Base-by-base conservation (phyloP, 2,888 invertebrate species). In the Omphaloscelis lunosa region DNA sequence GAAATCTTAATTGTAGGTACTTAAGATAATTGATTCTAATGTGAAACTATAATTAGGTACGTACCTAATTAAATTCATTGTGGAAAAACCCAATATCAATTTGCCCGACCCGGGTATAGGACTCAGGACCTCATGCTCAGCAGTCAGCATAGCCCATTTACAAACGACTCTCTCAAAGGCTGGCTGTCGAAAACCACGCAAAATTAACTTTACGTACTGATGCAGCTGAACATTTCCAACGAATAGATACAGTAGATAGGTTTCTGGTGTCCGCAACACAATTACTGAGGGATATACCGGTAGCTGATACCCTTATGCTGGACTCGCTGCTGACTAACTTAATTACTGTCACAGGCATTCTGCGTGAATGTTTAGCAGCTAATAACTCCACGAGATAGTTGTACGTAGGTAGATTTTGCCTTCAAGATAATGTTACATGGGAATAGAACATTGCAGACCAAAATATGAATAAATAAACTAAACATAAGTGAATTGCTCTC, bases 281-380 rank as follows among this genome's bases (percentile, higher is more conserved):
- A 48, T 59, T 59, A 74, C 48, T 39, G 59, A 27, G 17, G 59
- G 39, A 48, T 11, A 4, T 53, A 17, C 39, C 74, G 59, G 48
- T 74, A n/a, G 6, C 12, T 53, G 41, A 56, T 45, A n/a, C n/a
- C 2, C 69, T 45, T n/a, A 45, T 34, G n/a, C 34, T 58, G 73
- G 34, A 58, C 45, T 48, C 20, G 58, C 20, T 58, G 27, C 27
- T 9, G 15, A 34, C 45, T 68, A 68, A 68, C 58, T 34, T 45
- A 75, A 75, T 75, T 20, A n/a, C 15, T 20, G 58, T 27, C 27
- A 34, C 34, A 58, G 15, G 27, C 27, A 34, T 58, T n/a, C 58
- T 7, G 27, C 11, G 23, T 68, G 5, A 48, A 48, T 74, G 27
- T 48, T 20, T 11, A 67, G 34, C 34, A n/a, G 71, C 34, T 48